phyloP scores from a whole-genome alignment of 2,888 invertebrate genomes.

The Zygaena filipendulae region DNA sequence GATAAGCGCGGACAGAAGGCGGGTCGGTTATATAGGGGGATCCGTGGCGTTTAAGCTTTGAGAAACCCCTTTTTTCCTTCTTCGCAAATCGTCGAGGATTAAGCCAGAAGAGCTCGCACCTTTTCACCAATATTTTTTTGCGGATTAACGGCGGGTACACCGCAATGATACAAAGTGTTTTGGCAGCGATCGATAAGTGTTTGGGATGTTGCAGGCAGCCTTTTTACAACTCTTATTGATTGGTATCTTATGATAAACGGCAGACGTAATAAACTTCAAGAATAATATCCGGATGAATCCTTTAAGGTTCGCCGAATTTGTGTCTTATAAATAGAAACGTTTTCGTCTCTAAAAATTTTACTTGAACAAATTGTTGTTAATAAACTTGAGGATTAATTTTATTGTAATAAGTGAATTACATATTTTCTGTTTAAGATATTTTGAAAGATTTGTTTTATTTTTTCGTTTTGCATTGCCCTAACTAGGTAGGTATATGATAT shows the following conservation, averaged over 20 bases:
- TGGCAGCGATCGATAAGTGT: conserved; percentile 36
- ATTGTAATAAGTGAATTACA: too few relatives aligned
- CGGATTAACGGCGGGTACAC: conserved; percentile 45
- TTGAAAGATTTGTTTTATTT: too few relatives aligned
- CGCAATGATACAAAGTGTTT: conserved; percentile 48
- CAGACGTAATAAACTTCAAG: conserved; percentile 24
- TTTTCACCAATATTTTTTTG: conserved; percentile 57
- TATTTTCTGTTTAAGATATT: too few relatives aligned
- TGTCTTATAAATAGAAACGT: too few relatives aligned
- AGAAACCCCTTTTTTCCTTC: conserved; percentile 62
- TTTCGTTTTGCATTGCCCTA: too few relatives aligned
- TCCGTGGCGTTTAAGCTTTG: conserved; percentile 37
- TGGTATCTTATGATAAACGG: conserved; percentile 28
- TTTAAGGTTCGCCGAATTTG: too few relatives aligned
- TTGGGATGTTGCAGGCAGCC: conserved; percentile 28
- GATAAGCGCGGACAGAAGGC: conserved; percentile 43
- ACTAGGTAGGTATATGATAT: too few relatives aligned
- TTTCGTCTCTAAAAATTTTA: too few relatives aligned
- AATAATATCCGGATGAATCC: too few relatives aligned
- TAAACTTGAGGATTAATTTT: too few relatives aligned
- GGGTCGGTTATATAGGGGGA: conserved; percentile 38
- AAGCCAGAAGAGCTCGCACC: conserved; percentile 54
- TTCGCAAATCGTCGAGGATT: conserved; percentile 64
- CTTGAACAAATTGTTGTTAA: too few relatives aligned
- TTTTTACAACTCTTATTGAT: conserved; percentile 30